These are phyloP conservation scores for Plusia festucae DNA, from an alignment of 2,888 invertebrate species.

Conservation along the genomic window DNA sequence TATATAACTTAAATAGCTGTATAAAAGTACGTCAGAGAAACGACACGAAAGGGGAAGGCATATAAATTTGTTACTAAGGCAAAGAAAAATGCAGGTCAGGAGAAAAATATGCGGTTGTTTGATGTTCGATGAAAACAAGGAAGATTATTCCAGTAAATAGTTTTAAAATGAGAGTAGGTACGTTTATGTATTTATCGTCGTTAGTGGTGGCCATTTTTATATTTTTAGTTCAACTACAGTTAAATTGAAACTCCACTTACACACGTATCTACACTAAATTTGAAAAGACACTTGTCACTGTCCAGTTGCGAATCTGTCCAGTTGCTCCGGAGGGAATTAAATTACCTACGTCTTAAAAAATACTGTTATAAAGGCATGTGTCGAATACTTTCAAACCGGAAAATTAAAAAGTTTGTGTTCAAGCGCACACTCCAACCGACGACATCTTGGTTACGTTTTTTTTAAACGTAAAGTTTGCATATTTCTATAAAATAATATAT, in stretches of 20 bases:
- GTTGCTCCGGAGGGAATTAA: too few species aligned
- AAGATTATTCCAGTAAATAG: conserved; percentile 1
- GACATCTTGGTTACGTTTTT: not conserved
- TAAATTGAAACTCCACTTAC: too few species aligned
- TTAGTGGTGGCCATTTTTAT: too few species aligned
- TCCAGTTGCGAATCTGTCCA: too few species aligned
- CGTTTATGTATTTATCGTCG: not conserved
- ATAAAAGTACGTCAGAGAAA: conserved; percentile 5
- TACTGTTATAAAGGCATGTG: too few species aligned
- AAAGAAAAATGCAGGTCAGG: conserved; percentile 11
- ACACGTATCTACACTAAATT: too few species aligned
- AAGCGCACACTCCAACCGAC: not conserved
- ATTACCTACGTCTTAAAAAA: too few species aligned
- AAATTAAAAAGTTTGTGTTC: not conserved
- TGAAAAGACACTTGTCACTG: too few species aligned
- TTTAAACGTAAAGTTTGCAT: not conserved
- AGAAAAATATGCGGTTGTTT: conserved; percentile 10
- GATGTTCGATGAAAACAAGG: conserved; percentile 9
- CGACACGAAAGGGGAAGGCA: conserved; percentile 8
- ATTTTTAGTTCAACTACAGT: too few species aligned
- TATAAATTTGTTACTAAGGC: conserved; percentile 6
- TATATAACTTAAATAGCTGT: conserved; percentile 12
- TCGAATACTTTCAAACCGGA: conserved; percentile 5
- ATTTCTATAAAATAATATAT: not conserved
- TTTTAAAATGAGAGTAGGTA: not conserved